Conservation (phyloP, 1,140 invertebrate genomes). For the Muscidifurax raptorellus region DNA sequence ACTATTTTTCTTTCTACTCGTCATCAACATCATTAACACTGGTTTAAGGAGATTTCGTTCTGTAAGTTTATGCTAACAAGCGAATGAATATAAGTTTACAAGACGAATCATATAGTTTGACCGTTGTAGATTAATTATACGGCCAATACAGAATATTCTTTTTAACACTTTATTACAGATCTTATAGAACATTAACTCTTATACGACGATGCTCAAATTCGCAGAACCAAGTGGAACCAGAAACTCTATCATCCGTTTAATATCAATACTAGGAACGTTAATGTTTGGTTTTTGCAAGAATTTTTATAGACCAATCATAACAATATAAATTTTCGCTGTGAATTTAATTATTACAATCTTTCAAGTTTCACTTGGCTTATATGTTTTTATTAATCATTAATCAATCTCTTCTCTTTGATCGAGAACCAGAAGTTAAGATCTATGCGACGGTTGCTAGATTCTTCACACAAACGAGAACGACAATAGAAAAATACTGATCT, state of each 20-base stretch:
- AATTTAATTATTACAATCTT: slow-evolving; percentile 6
- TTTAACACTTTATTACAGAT: slow-evolving; percentile 30
- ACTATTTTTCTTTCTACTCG: slow-evolving; percentile 13
- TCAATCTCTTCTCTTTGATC: slow-evolving; percentile 41
- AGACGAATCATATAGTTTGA: slow-evolving; percentile 43
- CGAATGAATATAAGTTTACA: slow-evolving; percentile 24
- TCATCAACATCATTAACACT: slow-evolving; percentile 6
- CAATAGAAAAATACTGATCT: slow-evolving; percentile 71
- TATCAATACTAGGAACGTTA: slow-evolving; percentile 41
- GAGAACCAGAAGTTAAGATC: slow-evolving; percentile 47
- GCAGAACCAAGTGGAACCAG: slow-evolving; percentile 41
- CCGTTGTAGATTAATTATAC: slow-evolving; percentile 35
- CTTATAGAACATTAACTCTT: slow-evolving; percentile 27
- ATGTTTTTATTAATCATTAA: slow-evolving; percentile 39
- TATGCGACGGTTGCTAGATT: slow-evolving; percentile 51
- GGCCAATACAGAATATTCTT: slow-evolving; percentile 20
- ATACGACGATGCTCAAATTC: slow-evolving; percentile 34
- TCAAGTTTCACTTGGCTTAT: slow-evolving; percentile 40
- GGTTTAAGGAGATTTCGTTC: background rate
- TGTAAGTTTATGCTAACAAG: slow-evolving; percentile 22
- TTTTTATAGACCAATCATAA: background rate
- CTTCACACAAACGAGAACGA: slow-evolving; percentile 49
- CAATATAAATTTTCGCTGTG: background rate
- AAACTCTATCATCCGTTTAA: slow-evolving; percentile 1
- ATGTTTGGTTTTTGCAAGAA: slow-evolving; percentile 14